phyloP scores from a whole-genome alignment of 2,888 invertebrate species.

The Drosophila ustulata region DNA sequence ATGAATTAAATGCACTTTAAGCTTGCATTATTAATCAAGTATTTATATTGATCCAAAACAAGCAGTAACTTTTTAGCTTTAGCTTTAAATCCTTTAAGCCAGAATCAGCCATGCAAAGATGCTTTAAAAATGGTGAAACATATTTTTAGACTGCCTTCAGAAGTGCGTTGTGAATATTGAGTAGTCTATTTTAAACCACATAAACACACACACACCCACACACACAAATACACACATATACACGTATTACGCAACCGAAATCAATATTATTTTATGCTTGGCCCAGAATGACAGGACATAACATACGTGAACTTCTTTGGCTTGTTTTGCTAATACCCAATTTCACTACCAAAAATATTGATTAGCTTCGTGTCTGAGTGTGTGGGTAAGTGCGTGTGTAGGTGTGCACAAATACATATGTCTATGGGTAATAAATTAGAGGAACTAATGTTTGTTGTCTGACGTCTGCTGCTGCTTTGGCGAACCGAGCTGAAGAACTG shows the following conservation, averaged over 20 bases:
- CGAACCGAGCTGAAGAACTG: slow-evolving; percentile 35
- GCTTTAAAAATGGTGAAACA: background rate
- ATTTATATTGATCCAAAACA: too few relatives aligned
- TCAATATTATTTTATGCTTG: slow-evolving; percentile 50
- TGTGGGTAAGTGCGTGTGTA: background rate
- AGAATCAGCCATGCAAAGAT: background rate
- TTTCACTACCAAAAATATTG: slow-evolving; percentile 42
- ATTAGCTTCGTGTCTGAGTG: slow-evolving; percentile 26
- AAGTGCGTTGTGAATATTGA: slow-evolving; percentile 16
- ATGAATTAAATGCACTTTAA: too few relatives aligned
- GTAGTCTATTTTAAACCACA: slow-evolving; percentile 25
- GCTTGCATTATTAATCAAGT: too few relatives aligned
- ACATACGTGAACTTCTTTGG: slow-evolving; percentile 1
- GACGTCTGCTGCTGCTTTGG: slow-evolving; percentile 43
- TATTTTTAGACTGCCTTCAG: background rate
- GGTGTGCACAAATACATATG: background rate
- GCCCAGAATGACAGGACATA: slow-evolving; percentile 33
- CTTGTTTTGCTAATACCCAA: slow-evolving; percentile 42
- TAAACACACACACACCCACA: slow-evolving; percentile 7
- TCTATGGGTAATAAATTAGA: slow-evolving; percentile 69
- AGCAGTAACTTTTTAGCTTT: background rate
- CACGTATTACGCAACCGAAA: slow-evolving; percentile 37
- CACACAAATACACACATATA: background rate
- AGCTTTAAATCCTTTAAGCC: background rate
- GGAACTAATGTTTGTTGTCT: slow-evolving; percentile 74